phyloP scores from a whole-genome alignment of 2,113 vertebrate genomes.

The Rousettus leschenaultii region DNA sequence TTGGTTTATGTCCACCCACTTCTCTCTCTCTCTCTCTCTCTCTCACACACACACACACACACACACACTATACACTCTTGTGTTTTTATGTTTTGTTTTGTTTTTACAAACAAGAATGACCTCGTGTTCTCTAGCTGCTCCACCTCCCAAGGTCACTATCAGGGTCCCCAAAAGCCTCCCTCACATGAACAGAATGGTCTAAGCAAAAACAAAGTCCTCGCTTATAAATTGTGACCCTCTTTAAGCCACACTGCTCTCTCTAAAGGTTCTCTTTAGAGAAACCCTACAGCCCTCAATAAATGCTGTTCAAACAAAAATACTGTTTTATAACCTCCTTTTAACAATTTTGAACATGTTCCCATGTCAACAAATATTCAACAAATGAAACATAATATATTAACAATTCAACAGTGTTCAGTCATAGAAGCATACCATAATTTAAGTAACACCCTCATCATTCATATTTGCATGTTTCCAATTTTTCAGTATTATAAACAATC shows the following conservation, averaged over 20 bases:
- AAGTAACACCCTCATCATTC: background rate
- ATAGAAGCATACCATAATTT: background rate
- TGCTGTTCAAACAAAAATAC: background rate
- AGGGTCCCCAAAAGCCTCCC: background rate
- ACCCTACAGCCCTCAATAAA: background rate
- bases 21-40: no score
- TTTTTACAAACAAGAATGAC: background rate
- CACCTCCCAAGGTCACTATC: no score
- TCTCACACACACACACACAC: background rate
- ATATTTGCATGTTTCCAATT: background rate
- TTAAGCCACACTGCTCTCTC: background rate
- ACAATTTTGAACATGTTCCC: background rate
- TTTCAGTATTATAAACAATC: background rate
- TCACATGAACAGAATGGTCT: background rate
- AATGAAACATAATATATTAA: background rate
- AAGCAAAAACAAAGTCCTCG: background rate
- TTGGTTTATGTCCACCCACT: background rate
- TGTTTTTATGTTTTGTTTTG: background rate
- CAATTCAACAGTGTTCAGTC: background rate
- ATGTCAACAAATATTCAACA: background rate
- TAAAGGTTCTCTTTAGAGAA: background rate
- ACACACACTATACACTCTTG: background rate
- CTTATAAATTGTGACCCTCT: accelerated
- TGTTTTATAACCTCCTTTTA: background rate
- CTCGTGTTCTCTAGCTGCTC: background rate